phyloP scores from a whole-genome alignment of 64 coral and sea anemone species.

The Anthopleura sola region DNA sequence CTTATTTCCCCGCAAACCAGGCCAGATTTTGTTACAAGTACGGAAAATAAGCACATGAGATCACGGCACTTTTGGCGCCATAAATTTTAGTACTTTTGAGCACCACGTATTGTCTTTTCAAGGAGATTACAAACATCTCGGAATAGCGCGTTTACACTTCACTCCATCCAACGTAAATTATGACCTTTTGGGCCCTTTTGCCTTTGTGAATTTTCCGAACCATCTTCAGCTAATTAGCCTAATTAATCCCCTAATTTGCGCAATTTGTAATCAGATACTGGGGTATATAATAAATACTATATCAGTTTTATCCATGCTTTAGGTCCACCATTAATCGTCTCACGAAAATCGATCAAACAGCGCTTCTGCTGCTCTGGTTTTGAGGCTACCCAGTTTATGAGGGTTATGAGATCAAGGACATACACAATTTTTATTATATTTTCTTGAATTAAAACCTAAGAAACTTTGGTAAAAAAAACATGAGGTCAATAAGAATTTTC shows the following conservation, averaged over 20 bases:
- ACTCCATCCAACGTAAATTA: background rate
- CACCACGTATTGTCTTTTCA: background rate
- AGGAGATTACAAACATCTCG: background rate
- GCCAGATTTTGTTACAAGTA: slow-evolving; percentile 2
- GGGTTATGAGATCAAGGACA: too few relatives aligned
- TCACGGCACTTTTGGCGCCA: background rate
- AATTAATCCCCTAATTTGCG: background rate
- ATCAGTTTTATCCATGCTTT: background rate
- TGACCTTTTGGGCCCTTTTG: background rate
- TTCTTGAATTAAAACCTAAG: background rate
- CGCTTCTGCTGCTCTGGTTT: background rate
- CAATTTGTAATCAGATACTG: background rate
- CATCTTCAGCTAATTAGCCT: background rate
- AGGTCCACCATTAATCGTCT: background rate
- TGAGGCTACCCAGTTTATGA: background rate
- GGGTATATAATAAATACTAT: background rate
- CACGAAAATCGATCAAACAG: background rate
- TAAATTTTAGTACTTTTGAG: background rate
- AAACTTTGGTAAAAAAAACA: background rate
- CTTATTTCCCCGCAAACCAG: background rate
- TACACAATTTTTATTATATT: background rate
- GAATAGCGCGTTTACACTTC: background rate
- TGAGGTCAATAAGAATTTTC: background rate
- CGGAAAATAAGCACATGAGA: background rate
- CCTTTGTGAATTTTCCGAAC: background rate